A percentile compares a stretch with the other conserved stretches of the same genome.
Evolutionary conservation across 1,140 invertebrate genomes (phyloP).

Genomic region (Oryctes rhinoceros): DNA sequence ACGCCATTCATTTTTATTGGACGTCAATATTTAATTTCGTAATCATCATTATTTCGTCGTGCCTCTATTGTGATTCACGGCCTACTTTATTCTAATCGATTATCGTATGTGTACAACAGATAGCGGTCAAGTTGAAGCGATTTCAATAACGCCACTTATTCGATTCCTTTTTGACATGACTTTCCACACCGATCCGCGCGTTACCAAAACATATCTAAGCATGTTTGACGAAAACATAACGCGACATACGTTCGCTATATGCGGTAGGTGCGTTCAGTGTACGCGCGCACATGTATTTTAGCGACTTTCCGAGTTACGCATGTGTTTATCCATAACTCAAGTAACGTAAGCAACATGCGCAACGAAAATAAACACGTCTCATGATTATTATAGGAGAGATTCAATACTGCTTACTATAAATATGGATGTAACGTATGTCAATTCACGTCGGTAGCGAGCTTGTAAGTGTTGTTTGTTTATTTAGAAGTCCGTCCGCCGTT

Average conservation of each 20-base stretch:
- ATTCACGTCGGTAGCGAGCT: neutral
- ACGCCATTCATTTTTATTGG: slow-evolving; percentile 18
- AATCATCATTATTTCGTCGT: neutral
- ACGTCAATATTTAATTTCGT: slow-evolving; percentile 16
- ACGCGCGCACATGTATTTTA: neutral
- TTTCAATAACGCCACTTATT: neutral
- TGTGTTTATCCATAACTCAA: slow-evolving; percentile 8
- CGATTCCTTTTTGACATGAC: neutral
- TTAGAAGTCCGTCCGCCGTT: neutral
- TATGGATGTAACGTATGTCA: neutral
- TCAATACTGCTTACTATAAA: slow-evolving; percentile 16
- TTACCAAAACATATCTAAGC: neutral
- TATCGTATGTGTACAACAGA: neutral
- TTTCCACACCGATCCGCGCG: neutral
- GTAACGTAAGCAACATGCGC: slow-evolving; percentile 18
- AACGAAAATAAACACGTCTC: slow-evolving; percentile 13
- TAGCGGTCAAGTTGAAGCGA: slow-evolving; percentile 13
- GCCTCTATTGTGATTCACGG: slow-evolving; percentile 13
- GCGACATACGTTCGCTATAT: neutral
- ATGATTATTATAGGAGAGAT: slow-evolving; percentile 23
- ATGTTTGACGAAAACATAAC: neutral
- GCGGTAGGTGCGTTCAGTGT: neutral
- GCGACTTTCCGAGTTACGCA: slow-evolving; percentile 4
- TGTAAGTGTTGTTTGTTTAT: slow-evolving; percentile 13
- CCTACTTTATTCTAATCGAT: neutral